Base-by-base conservation (phyloP, 64 coral and sea anemone genomes). In the Catalaphyllia jardinei region DNA sequence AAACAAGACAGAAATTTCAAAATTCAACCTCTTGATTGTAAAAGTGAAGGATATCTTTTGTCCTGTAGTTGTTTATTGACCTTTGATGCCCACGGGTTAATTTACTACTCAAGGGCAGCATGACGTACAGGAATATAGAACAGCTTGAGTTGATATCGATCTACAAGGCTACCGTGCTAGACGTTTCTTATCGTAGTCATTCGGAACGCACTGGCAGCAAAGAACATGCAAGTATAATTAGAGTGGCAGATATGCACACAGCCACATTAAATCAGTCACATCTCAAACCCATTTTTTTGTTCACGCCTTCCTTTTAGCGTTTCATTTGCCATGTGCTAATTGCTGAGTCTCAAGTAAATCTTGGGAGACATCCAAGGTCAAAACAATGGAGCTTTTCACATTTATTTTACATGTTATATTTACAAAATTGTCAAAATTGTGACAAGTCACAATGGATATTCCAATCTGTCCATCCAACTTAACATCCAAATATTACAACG, bases 381-480 rank as follows among this genome's bases (percentile, higher is more conserved):
- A 49, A 28, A 71, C 39, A 51, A 18, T 50, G 62, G n/a, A 85
- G 12, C 20, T 51, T 28, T 63, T 71, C 38, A 16, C 28, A 81
- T 81, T 85, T 85, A 85, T 85, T 85, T 85, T 71, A 71, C 81
- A 71, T 71, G 50, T 52, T 49, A n/a, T 85, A 85, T 85, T 85
- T 85, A 85, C 81, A 85, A 85, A 50, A 67, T 67, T 85, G 38
- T 35, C 54, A 80, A 29, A 65, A 16, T 85, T 83, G 31, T 39
- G 62, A 51, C 31, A 71, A 52, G 62, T 85, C 63, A 50, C 49
- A 71, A 28, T n/a, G 14, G 10, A 57, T 57, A 11, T 15, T 33
- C 42, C 29, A 35, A 51, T 69, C 46, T 20, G 10, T 35, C n/a
- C 24, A 61, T 71, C 17, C 33, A 17, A 24, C 1, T 27, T 27